These are phyloP conservation scores for Sarcophaga peregrina DNA, from an alignment of 1,140 invertebrate genomes.

Conservation along the genomic window DNA sequence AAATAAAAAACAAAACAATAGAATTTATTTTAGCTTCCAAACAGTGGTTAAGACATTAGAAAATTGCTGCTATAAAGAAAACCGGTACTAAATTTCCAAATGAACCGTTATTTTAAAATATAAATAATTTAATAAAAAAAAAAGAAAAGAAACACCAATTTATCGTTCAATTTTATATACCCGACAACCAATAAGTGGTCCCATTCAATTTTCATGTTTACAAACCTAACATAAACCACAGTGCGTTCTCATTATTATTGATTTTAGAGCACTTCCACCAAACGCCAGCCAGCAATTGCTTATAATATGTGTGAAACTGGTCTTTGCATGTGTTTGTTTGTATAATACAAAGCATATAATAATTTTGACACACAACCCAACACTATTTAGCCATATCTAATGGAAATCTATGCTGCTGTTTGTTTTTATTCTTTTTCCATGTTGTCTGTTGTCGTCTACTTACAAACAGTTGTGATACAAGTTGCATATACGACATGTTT, in stretches of 20 bases:
- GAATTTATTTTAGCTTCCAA: no score
- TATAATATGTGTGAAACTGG: neutral
- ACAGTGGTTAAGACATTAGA: no score
- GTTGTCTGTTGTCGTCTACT: neutral
- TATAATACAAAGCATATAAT: conserved; percentile 5
- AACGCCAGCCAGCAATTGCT: no score
- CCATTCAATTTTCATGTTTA: no score
- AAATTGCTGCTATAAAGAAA: no score
- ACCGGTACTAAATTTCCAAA: no score
- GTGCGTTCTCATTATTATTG: conserved; percentile 18
- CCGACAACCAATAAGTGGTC: no score
- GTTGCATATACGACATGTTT: neutral
- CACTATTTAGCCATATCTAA: conserved; percentile 6
- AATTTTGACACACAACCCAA: conserved; percentile 7
- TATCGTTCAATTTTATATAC: no score
- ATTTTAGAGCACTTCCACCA: neutral
- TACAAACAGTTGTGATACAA: neutral
- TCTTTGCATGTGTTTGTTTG: neutral
- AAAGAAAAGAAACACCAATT: no score
- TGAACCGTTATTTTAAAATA: no score
- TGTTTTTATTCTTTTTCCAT: neutral
- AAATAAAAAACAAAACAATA: no score
- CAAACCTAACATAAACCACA: neutral
- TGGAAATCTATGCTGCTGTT: neutral
- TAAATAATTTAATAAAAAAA: no score